A percentile compares a stretch with the other conserved stretches of the same genome.
Evolutionary conservation across 2,888 invertebrate species (phyloP).

Genomic region (Agapetus fuscipes): DNA sequence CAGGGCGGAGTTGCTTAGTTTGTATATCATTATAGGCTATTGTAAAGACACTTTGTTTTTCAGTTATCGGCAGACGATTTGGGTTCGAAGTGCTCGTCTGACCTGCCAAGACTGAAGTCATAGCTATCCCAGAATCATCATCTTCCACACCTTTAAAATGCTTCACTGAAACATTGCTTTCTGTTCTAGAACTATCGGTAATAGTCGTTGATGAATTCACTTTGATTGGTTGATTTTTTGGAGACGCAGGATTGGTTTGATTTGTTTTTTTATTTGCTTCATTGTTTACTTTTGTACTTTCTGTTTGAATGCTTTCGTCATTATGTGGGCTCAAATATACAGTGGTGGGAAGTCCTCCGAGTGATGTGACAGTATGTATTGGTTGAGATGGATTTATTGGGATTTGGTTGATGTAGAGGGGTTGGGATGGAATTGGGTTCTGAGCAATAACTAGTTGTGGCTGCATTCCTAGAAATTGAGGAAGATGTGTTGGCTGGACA

Average conservation of each 20-base stretch:
- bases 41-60: slow-evolving; percentile 88
- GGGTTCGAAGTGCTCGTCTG: slow-evolving; percentile 41
- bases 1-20: slow-evolving; percentile 70
- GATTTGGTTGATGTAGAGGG: slow-evolving; percentile 40
- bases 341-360: slow-evolving; percentile 33
- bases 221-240: slow-evolving; percentile 32
- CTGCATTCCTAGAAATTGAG: slow-evolving; percentile 50
- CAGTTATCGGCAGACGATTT: slow-evolving; percentile 59
- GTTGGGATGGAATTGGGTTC: slow-evolving; percentile 34
- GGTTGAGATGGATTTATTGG: slow-evolving; percentile 17
- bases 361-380: slow-evolving; percentile 21
- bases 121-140: slow-evolving; percentile 71
- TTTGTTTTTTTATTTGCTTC: too few species aligned
- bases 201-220: slow-evolving; percentile 40
- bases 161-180: slow-evolving; percentile 18
- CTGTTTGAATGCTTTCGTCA: slow-evolving; percentile 4
- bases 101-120: slow-evolving; percentile 47
- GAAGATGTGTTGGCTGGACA: slow-evolving; percentile 50
- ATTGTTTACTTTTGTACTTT: slow-evolving; percentile 6
- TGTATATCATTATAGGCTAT: slow-evolving; percentile 89
- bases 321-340: slow-evolving; percentile 27
- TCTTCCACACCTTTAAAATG: slow-evolving; percentile 41
- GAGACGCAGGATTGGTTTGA: slow-evolving; percentile 40
- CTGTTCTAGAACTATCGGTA: slow-evolving; percentile 33
- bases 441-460: slow-evolving; percentile 36